phyloP scores from a whole-genome alignment of 2,888 invertebrate species.

The Lepidochrysops patricia region DNA sequence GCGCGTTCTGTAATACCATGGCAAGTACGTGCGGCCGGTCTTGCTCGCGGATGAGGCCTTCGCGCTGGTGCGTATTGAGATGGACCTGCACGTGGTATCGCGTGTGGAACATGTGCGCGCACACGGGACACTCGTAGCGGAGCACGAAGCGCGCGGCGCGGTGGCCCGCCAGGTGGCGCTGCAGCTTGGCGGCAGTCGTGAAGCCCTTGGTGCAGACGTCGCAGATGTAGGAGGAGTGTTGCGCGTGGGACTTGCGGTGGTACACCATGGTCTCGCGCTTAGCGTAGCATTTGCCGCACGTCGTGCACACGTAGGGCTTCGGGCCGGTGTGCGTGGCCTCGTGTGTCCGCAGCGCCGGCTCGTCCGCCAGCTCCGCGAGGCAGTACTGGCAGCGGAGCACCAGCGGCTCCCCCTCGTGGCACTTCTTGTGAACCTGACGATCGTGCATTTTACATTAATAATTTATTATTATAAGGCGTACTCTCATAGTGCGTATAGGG shows the following conservation, averaged over 20 bases:
- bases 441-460: not conserved
- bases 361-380: slow-evolving; percentile 34
- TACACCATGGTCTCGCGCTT: slow-evolving; percentile 59
- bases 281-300: slow-evolving; percentile 49
- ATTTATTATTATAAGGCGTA: too few relatives aligned
- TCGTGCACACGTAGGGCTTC: slow-evolving; percentile 50
- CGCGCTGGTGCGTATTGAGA: slow-evolving; percentile 53
- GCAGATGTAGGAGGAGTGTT: slow-evolving; percentile 42
- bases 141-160: slow-evolving; percentile 38
- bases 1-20: slow-evolving; percentile 62
- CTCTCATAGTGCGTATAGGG: too few relatives aligned
- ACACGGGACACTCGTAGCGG: slow-evolving; percentile 63
- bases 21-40: slow-evolving; percentile 57
- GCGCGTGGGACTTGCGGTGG: slow-evolving; percentile 50
- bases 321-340: slow-evolving; percentile 44
- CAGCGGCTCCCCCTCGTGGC: slow-evolving; percentile 44
- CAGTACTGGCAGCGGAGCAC: slow-evolving; percentile 47
- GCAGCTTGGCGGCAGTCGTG: slow-evolving; percentile 48
- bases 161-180: slow-evolving; percentile 45
- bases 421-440: slow-evolving; percentile 40
- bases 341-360: slow-evolving; percentile 31
- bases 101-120: slow-evolving; percentile 65
- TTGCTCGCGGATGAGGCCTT: slow-evolving; percentile 52
- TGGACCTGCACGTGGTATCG: slow-evolving; percentile 60
- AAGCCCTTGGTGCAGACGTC: slow-evolving; percentile 53